Evolutionary conservation across 2,113 vertebrate genomes (phyloP).

Genomic region (Python bivittatus): DNA sequence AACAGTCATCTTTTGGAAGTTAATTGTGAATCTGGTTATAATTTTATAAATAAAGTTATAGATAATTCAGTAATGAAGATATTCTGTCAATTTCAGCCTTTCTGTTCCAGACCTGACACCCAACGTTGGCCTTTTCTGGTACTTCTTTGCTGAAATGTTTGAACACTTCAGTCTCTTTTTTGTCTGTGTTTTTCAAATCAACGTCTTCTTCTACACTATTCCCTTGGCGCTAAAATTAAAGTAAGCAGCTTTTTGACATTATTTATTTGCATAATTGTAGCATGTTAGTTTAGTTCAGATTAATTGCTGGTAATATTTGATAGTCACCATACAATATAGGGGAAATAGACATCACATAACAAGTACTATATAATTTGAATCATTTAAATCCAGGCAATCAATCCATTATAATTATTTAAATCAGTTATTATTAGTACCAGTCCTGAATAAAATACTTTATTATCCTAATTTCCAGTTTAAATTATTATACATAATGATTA

Average conservation of each 20-base stretch:
- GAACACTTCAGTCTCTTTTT: constrained; percentile 98
- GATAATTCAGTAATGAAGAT: background rate
- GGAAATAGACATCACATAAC: background rate
- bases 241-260: constrained; percentile 74
- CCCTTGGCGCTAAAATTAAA: constrained; percentile 95
- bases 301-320: background rate
- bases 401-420: background rate
- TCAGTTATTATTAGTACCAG: background rate
- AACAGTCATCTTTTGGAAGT: background rate
- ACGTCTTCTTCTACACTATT: constrained; percentile 96
- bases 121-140: constrained; percentile 99
- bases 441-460: background rate
- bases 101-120: constrained; percentile 96
- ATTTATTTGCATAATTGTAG: background rate
- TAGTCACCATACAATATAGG: background rate
- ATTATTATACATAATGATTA: background rate
- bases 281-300: background rate
- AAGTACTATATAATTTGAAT: too few relatives aligned
- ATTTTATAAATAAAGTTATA: background rate
- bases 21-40: background rate
- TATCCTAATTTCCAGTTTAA: background rate
- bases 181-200: constrained; percentile 98
- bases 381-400: background rate
- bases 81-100: constrained; percentile 80
- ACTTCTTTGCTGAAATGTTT: constrained; percentile 99